Conservation (phyloP, 1,140 invertebrate species). For the Ceratina japonica region DNA sequence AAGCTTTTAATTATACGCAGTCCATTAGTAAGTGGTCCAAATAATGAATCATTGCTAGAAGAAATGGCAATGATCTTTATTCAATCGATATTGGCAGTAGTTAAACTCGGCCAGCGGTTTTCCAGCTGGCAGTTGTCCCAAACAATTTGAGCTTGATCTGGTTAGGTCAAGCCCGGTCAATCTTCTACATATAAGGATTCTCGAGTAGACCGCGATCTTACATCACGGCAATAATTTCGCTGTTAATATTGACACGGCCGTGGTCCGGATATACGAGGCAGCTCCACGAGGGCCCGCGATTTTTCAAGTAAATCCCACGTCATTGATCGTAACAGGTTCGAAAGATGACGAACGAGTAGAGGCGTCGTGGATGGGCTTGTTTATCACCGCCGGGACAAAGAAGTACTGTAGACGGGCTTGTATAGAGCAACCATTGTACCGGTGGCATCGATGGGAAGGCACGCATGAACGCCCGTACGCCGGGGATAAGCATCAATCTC, state of each 20-base stretch:
- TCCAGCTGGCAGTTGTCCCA: slow-evolving; percentile 20
- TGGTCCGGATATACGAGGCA: too few species aligned
- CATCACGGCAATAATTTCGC: background rate
- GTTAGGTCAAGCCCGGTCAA: slow-evolving; percentile 14
- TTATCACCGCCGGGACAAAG: slow-evolving; percentile 56
- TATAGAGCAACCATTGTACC: slow-evolving; percentile 57
- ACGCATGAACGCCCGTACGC: slow-evolving; percentile 14
- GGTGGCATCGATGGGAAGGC: slow-evolving; percentile 43
- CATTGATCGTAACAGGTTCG: slow-evolving; percentile 43
- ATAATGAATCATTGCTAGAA: too few species aligned
- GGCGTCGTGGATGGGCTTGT: slow-evolving; percentile 30
- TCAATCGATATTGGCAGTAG: background rate
- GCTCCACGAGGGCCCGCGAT: background rate
- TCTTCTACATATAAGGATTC: slow-evolving; percentile 7
- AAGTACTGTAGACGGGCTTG: slow-evolving; percentile 42
- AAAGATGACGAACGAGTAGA: slow-evolving; percentile 28
- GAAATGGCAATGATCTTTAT: background rate
- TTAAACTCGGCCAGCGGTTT: background rate
- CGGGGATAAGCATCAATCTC: slow-evolving; percentile 43
- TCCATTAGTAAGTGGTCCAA: background rate
- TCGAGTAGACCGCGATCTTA: slow-evolving; percentile 11
- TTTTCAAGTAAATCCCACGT: slow-evolving; percentile 33
- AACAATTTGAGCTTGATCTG: background rate
- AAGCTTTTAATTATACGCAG: background rate
- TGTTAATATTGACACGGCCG: too few species aligned